Conservation (phyloP, 2,797 vertebrate species). For the Tympanoctomys barrerae region DNA sequence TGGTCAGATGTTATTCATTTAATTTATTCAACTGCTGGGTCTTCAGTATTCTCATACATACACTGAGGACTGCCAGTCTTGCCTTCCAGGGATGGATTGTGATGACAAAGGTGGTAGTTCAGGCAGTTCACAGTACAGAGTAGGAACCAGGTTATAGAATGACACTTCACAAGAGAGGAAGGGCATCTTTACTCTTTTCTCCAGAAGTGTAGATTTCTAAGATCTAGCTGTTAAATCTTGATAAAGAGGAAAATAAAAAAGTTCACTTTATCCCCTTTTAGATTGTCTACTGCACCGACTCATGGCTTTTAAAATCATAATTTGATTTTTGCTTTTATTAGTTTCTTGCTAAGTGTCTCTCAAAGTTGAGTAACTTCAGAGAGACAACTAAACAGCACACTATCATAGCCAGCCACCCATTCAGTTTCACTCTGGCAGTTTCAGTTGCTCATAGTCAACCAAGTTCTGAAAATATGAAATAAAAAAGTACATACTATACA, state of each 20-base stretch:
- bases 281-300: not conserved
- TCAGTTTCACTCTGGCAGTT: not conserved
- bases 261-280: not conserved
- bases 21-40: not conserved
- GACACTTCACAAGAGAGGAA: not conserved
- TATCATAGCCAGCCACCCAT: not conserved
- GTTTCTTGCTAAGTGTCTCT: not conserved
- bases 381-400: not conserved
- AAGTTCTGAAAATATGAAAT: not conserved
- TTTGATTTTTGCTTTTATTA: not conserved
- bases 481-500: not conserved
- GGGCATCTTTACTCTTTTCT: not conserved
- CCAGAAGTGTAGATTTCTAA: not conserved
- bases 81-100: rapidly evolving
- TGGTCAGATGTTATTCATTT: not conserved
- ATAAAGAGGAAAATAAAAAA: not conserved
- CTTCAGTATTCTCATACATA: not conserved
- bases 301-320: not conserved
- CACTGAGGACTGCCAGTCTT: not conserved
- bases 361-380: not conserved
- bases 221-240: not conserved
- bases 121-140: not conserved
- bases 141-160: not conserved
- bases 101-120: not conserved
- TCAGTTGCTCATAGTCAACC: not conserved